Conservation (phyloP, 2,113 vertebrate species). For the Neogale vison region DNA sequence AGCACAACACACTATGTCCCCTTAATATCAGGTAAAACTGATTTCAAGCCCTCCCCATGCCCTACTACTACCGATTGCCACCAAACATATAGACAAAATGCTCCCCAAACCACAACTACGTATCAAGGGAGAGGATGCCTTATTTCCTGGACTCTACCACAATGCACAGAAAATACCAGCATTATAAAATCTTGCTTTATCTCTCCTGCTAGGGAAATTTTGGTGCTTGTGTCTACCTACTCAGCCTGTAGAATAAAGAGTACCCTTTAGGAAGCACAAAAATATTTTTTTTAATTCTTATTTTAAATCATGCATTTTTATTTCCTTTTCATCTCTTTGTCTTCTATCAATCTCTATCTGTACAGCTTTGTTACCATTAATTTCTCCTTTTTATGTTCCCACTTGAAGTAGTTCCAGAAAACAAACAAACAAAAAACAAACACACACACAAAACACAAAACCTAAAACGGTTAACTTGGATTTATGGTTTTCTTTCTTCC, state of each 20-base stretch:
- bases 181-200: conserved; percentile 75
- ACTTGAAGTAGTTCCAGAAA: conserved; percentile 72
- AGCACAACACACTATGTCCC: conserved; percentile 77
- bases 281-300: conserved; percentile 67
- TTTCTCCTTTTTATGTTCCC: conserved; percentile 54
- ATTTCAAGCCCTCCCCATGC: not conserved
- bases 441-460: not conserved
- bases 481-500: not conserved
- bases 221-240: conserved; percentile 80
- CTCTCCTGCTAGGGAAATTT: conserved; percentile 78
- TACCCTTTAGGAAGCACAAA: conserved; percentile 82
- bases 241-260: conserved; percentile 73
- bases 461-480: conserved; percentile 39
- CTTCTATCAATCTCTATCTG: conserved; percentile 55
- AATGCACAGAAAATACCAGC: conserved; percentile 81
- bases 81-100: conserved; percentile 31
- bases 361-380: conserved; percentile 46
- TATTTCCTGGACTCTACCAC: conserved; percentile 81
- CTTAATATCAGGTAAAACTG: conserved; percentile 75
- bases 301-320: conserved; percentile 76
- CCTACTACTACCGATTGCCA: conserved; percentile 19
- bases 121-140: conserved; percentile 60
- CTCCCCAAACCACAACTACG: conserved; percentile 52
- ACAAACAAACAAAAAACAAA: not conserved
- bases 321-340: conserved; percentile 54